phyloP scores from a whole-genome alignment of 2,113 vertebrate species.

The Alethe diademata region DNA sequence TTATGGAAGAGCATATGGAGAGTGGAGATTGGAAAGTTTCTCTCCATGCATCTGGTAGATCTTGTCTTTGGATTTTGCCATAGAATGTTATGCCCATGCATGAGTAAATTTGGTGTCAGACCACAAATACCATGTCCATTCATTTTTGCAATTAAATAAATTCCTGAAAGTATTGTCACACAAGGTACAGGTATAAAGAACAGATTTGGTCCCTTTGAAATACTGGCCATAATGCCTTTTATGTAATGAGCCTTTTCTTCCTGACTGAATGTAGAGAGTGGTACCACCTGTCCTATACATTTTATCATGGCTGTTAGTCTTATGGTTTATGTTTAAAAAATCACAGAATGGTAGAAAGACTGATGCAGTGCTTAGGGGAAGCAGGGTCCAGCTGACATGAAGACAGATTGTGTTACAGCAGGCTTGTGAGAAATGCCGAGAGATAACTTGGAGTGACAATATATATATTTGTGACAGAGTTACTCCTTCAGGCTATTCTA shows the following conservation, averaged over 20 bases:
- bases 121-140: background rate
- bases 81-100: background rate
- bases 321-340: background rate
- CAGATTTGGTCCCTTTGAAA: background rate
- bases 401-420: background rate
- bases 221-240: background rate
- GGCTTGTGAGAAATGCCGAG: background rate
- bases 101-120: background rate
- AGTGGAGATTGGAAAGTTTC: background rate
- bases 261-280: background rate
- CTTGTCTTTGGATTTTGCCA: background rate
- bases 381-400: background rate
- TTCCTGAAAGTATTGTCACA: background rate
- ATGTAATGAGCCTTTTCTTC: background rate
- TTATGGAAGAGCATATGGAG: background rate
- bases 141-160: background rate
- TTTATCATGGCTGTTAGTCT: background rate
- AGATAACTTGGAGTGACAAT: background rate
- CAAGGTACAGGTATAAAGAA: background rate
- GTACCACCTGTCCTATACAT: background rate
- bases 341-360: background rate
- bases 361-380: background rate
- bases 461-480: background rate
- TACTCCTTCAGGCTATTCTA: background rate
- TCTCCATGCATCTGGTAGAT: background rate